These are phyloP conservation scores for Rhagonycha fulva DNA, from an alignment of 2,888 invertebrate genomes.

Conservation along the genomic window DNA sequence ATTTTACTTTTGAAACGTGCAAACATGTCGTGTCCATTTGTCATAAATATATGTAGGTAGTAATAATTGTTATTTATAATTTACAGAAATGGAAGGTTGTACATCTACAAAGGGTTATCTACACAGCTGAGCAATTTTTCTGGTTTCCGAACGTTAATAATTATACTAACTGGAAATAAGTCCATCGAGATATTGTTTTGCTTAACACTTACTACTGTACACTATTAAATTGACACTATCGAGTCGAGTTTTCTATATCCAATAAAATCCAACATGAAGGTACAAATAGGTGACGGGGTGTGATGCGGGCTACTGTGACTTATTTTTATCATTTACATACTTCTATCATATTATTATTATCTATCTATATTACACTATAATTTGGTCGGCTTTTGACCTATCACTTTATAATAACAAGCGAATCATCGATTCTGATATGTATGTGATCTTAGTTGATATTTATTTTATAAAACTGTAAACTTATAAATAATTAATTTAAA, in stretches of 20 bases:
- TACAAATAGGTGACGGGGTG: conserved; percentile 38
- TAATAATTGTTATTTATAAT: not conserved
- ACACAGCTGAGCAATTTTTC: conserved; percentile 54
- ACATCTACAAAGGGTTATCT: conserved; percentile 29
- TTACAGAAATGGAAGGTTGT: conserved; percentile 15
- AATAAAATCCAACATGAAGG: conserved; percentile 51
- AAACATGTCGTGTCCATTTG: not conserved
- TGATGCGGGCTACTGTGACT: conserved; percentile 48
- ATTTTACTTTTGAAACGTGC: not conserved
- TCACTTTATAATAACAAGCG: conserved; percentile 51
- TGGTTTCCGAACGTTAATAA: conserved; percentile 50
- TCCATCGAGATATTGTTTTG: conserved; percentile 41
- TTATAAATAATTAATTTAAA: conserved; percentile 18
- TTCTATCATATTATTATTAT: conserved; percentile 6
- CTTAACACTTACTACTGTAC: conserved; percentile 43
- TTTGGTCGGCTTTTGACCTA: conserved; percentile 42
- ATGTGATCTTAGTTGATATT: conserved; percentile 57
- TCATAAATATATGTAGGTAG: not conserved
- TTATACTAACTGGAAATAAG: conserved; percentile 50
- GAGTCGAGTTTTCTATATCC: conserved; percentile 48
- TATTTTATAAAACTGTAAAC: conserved; percentile 40
- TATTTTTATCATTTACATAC: conserved; percentile 17
- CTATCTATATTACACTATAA: conserved; percentile 22
- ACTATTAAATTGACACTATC: conserved; percentile 51
- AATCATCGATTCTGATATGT: conserved; percentile 57